Evolutionary conservation across 2,113 vertebrate species (phyloP).

Genomic region (Xyrauchen texanus): DNA sequence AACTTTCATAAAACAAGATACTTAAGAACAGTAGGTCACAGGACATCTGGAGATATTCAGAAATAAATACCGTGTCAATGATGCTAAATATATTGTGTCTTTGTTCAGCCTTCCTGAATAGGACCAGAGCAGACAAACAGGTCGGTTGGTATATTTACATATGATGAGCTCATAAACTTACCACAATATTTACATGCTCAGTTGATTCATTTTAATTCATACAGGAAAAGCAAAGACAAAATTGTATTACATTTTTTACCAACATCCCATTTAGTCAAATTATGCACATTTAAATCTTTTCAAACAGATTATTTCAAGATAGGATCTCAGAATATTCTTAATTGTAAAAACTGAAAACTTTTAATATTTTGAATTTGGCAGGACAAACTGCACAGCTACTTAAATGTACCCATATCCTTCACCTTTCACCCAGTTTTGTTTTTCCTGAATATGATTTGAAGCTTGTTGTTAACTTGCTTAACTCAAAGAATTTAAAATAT

Average conservation of each 20-base stretch:
- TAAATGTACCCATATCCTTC: background rate
- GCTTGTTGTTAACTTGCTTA: background rate
- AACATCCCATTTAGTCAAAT: no score
- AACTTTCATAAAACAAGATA: background rate
- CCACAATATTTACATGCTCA: background rate
- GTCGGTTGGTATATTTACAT: slow-evolving; percentile 17
- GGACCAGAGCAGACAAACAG: slow-evolving; percentile 1
- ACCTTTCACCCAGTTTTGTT: background rate
- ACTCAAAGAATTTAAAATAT: background rate
- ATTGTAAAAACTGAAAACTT: background rate
- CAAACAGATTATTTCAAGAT: no score
- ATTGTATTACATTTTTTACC: no score
- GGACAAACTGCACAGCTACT: background rate
- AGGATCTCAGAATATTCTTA: no score
- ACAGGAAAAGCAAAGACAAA: no score
- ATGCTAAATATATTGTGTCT: background rate
- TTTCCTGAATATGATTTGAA: background rate
- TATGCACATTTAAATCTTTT: no score
- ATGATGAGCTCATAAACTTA: background rate
- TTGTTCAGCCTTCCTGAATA: background rate
- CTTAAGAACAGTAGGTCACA: slow-evolving; percentile 2
- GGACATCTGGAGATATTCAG: background rate
- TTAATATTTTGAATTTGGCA: background rate
- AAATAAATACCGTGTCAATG: background rate
- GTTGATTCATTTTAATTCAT: no score